phyloP scores from a whole-genome alignment of 2,113 vertebrate genomes.

The Strix aluco region DNA sequence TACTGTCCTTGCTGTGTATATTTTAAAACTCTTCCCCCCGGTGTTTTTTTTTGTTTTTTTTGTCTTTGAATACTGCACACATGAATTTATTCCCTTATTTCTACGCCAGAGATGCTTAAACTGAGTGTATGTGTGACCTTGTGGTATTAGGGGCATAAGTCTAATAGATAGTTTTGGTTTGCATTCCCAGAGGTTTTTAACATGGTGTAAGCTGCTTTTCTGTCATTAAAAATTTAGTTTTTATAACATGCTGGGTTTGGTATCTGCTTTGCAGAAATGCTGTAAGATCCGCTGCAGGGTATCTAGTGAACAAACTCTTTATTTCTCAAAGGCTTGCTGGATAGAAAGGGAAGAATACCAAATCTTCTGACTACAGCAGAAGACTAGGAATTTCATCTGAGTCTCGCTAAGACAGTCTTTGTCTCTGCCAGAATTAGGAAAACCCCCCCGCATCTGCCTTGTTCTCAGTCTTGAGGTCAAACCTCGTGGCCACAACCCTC shows the following conservation, averaged over 20 bases:
- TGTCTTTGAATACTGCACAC: not conserved
- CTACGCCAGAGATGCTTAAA: not conserved
- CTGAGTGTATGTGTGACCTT: not conserved
- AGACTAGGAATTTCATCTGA: not conserved
- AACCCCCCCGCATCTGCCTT: not conserved
- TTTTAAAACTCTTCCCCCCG: not conserved
- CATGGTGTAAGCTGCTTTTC: not conserved
- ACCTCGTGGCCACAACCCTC: not conserved
- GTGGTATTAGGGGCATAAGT: not conserved
- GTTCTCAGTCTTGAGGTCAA: not conserved
- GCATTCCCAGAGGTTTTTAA: not conserved
- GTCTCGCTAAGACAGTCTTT: not conserved
- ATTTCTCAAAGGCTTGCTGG: not conserved
- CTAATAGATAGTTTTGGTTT: not conserved
- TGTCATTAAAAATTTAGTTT: not conserved
- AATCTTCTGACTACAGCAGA: not conserved
- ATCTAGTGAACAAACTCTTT: not conserved
- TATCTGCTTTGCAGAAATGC: not conserved
- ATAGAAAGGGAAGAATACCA: not conserved
- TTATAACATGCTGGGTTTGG: not conserved
- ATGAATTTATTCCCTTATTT: not conserved
- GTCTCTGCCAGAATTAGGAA: not conserved
- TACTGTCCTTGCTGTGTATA: not conserved
- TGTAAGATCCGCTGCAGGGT: not conserved
- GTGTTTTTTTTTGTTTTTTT: not conserved